Conservation (phyloP, 2,113 vertebrate genomes). For the Pseudorectes ferrugineus region DNA sequence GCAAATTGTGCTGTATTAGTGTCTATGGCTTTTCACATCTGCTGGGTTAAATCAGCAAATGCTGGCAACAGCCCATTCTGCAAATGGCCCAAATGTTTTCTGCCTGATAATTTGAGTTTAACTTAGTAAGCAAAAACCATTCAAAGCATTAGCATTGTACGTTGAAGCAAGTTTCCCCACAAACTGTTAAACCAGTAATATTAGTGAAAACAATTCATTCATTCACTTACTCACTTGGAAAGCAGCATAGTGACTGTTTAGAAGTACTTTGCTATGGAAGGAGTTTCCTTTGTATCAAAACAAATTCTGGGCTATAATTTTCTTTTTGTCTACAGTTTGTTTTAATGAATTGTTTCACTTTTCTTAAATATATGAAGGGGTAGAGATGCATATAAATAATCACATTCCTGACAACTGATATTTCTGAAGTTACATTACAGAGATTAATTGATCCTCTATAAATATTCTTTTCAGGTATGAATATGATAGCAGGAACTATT, state of each 20-base stretch:
- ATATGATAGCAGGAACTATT: background rate
- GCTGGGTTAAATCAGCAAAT: slow-evolving; percentile 66
- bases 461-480: background rate
- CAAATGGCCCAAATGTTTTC: slow-evolving; percentile 78
- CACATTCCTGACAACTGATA: background rate
- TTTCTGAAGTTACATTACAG: background rate
- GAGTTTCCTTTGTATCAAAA: background rate
- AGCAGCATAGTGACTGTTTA: background rate
- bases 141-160: background rate
- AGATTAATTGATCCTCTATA: background rate
- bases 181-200: background rate
- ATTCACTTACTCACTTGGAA: background rate
- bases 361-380: background rate
- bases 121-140: slow-evolving; percentile 77
- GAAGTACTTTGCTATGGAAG: background rate
- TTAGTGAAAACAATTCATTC: background rate
- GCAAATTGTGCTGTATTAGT: slow-evolving; percentile 56
- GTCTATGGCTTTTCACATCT: slow-evolving; percentile 71
- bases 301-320: background rate
- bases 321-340: background rate
- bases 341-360: background rate
- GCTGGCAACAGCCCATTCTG: slow-evolving; percentile 70
- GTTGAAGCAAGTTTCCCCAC: background rate
- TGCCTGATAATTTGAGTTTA: slow-evolving; percentile 66
- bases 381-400: background rate